Evolutionary conservation across 2,888 invertebrate species (phyloP), one percentile per base, ranked within the genome.

Genomic region (Bellardia pandia): DNA sequence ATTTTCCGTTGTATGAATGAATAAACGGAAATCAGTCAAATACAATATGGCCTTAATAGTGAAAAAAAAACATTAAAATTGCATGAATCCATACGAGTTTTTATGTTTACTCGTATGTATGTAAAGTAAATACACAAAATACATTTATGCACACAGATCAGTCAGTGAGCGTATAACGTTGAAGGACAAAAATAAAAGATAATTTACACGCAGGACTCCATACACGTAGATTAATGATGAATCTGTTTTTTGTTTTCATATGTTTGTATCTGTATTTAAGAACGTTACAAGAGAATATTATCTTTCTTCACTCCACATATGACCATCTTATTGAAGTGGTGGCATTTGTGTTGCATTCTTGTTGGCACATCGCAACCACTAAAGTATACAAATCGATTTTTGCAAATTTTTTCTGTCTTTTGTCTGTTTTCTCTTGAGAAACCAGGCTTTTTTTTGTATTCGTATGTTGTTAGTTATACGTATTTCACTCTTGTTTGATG

Each of bases 21-120:
- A 85, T 82, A 75, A 85, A 78, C 85, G 87, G 85, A 88, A 82
- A 79, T 83, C 88, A 79, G 69, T 68, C 76, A 81, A 78, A 85
- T 81, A 81, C 84, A 84, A 79, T 79, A 79, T 79, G 79, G 60
- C 79, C 53, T 48, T 79, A 75, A 75, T 85, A 62, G 37, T 3
- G 30, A 64, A 56, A 33, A 53, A 71, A 58, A 33, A 53, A n/a
- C 14, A 45, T 45, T 53, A 37, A 69, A 71, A 71, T 56, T 42
- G 56, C 71, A 71, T 51, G n/a, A 53, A 66, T 51, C 4, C 37
- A 37, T 37, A 37, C 5, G 37, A 37, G 30, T n/a, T 1, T 33
- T 11, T 60, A 23, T 33, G 60, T 60, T 14, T 14, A 11, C 13
- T n/a, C 37, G 9, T n/a, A 62, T 9, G 16, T n/a, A n/a, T 53